Conservation (phyloP, 2,797 vertebrate genomes). For the Characodon lateralis region DNA sequence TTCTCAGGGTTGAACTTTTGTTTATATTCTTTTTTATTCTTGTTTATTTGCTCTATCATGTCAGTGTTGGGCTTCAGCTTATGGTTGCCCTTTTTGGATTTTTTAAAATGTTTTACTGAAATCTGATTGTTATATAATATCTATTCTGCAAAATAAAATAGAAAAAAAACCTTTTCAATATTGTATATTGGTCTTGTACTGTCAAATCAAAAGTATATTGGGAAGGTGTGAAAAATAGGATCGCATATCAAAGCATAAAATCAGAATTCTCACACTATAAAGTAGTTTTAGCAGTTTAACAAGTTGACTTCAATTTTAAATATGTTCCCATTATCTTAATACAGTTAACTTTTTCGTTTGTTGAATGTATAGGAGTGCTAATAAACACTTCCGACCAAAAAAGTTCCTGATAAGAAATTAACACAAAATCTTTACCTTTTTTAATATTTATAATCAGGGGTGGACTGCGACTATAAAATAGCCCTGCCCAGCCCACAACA, state of each 20-base stretch:
- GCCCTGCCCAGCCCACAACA: no score
- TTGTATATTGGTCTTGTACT: background rate
- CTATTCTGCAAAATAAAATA: background rate
- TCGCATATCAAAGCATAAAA: background rate
- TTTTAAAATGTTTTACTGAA: background rate
- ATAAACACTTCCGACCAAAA: background rate
- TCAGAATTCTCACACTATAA: background rate
- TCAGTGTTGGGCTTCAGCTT: background rate
- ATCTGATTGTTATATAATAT: background rate
- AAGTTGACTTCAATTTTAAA: background rate
- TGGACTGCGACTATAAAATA: no score
- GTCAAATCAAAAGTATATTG: background rate
- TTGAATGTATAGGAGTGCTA: background rate
- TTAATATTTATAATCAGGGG: background rate
- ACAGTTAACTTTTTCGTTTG: background rate
- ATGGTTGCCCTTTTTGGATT: no score
- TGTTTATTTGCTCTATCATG: background rate
- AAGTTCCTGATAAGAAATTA: background rate
- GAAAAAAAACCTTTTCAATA: background rate
- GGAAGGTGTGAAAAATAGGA: background rate
- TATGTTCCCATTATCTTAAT: background rate
- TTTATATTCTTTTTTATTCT: background rate
- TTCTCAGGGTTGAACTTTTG: background rate
- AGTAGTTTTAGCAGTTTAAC: background rate
- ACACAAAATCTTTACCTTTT: background rate